phyloP scores from a whole-genome alignment of 2,888 invertebrate species.

The Nymphalis urticae region DNA sequence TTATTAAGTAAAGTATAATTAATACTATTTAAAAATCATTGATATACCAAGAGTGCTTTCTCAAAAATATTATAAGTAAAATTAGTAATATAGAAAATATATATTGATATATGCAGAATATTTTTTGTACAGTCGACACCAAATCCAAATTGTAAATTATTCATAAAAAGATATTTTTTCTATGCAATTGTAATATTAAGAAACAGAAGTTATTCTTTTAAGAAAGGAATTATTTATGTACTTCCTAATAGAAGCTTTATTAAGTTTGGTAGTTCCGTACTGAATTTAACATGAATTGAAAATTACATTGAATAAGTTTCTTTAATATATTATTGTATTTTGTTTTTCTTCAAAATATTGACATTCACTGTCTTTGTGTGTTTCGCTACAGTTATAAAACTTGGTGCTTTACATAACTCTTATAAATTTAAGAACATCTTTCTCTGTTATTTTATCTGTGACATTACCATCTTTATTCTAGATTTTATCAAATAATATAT shows the following conservation, averaged over 20 bases:
- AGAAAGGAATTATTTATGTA: constrained; percentile 76
- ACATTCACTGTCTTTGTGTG: constrained; percentile 9
- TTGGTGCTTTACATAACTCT: constrained; percentile 34
- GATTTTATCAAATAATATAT: constrained; percentile 47
- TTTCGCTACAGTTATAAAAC: constrained; percentile 28
- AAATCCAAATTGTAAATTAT: constrained; percentile 58
- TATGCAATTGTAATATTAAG: constrained; percentile 53
- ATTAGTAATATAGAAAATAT: constrained; percentile 48
- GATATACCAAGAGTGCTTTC: constrained; percentile 72
- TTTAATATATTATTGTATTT: not conserved
- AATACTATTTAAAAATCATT: constrained; percentile 18
- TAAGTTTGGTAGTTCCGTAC: constrained; percentile 47
- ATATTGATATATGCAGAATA: constrained; percentile 50
- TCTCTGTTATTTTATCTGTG: constrained; percentile 26
- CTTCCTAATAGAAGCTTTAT: constrained; percentile 64
- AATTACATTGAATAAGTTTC: constrained; percentile 4
- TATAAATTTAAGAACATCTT: constrained; percentile 22
- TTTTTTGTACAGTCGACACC: constrained; percentile 55
- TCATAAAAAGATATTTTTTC: constrained; percentile 59
- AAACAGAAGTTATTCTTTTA: constrained; percentile 75
- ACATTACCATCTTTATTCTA: constrained; percentile 36
- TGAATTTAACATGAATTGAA: constrained; percentile 40
- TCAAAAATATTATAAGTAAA: constrained; percentile 64
- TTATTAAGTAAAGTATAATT: constrained; percentile 42
- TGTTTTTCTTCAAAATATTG: not conserved